Conservation (phyloP, 2,113 vertebrate species). For the Hippocampus mohnikei region DNA sequence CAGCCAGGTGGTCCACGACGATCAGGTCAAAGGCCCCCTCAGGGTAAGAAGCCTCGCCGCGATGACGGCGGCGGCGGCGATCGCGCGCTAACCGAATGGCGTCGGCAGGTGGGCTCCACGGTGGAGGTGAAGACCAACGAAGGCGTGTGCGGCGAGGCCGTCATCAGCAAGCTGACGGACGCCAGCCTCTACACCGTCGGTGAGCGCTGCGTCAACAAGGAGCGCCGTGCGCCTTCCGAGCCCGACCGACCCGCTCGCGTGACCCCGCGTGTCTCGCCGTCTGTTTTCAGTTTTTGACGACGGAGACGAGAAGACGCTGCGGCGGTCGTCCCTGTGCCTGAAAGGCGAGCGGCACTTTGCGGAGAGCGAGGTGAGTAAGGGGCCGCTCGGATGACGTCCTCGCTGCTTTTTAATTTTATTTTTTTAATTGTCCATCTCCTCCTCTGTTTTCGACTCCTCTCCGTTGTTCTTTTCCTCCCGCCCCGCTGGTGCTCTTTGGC, state of each 20-base stretch:
- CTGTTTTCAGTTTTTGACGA: slow-evolving; percentile 89
- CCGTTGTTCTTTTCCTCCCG: too few species aligned
- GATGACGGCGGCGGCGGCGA: background rate
- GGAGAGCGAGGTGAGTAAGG: slow-evolving; percentile 86
- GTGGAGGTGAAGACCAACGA: slow-evolving; percentile 94
- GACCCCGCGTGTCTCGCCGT: too few species aligned
- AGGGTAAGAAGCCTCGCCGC: slow-evolving; percentile 75
- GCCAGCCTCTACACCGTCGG: slow-evolving; percentile 99
- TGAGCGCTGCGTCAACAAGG: slow-evolving; percentile 65
- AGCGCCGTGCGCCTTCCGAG: too few species aligned
- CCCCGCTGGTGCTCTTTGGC: too few species aligned
- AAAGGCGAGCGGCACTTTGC: slow-evolving; percentile 98
- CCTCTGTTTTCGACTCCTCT: too few species aligned
- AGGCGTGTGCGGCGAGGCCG: slow-evolving; percentile 84
- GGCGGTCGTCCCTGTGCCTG: slow-evolving; percentile 92
- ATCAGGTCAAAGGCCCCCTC: slow-evolving; percentile 95
- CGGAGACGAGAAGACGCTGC: slow-evolving; percentile 94
- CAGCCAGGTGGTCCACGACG: slow-evolving; percentile 95
- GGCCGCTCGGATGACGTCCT: background rate
- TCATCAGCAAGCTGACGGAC: slow-evolving; percentile 95
- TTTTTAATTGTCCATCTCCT: background rate
- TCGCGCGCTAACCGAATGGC: background rate
- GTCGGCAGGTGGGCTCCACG: slow-evolving; percentile 86
- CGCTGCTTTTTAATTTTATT: too few species aligned
- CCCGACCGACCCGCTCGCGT: background rate